Percentiles rank a stretch among this genome's conserved stretches.
These are phyloP conservation scores for Crotalus helleri DNA, from an alignment of 2,113 vertebrate species.

Conservation along the genomic window DNA sequence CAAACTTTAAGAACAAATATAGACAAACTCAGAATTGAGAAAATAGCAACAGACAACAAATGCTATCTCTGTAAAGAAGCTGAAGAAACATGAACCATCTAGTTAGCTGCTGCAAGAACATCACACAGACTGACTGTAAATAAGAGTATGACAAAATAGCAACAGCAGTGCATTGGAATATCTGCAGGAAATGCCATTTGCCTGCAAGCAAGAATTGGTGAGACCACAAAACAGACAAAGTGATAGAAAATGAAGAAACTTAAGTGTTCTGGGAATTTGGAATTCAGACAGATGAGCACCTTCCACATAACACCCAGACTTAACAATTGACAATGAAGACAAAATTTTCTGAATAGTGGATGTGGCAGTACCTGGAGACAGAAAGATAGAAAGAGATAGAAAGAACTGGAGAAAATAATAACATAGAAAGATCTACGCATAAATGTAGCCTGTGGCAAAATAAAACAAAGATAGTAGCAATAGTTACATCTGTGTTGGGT, in stretches of 20 bases:
- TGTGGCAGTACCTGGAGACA: neutral
- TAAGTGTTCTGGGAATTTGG: neutral
- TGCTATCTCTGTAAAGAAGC: neutral
- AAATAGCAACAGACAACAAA: neutral
- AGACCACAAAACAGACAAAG: neutral
- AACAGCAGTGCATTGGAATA: neutral
- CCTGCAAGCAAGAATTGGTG: neutral
- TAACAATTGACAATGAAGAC: neutral
- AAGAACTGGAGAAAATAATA: neutral
- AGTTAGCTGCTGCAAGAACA: neutral
- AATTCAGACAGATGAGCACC: neutral
- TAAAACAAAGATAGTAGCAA: neutral
- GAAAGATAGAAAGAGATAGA: neutral
- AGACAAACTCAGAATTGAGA: neutral
- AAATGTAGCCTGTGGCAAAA: neutral
- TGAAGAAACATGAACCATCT: neutral
- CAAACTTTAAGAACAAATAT: neutral
- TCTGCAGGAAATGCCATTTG: neutral
- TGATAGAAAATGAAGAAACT: neutral
- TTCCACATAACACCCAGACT: neutral
- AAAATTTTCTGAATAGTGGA: neutral
- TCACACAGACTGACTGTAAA: neutral
- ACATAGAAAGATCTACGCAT: neutral
- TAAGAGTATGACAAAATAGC: neutral
- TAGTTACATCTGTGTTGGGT: neutral